Base-by-base conservation (phyloP, 1,140 invertebrate species). In the Araneus ventricosus region DNA sequence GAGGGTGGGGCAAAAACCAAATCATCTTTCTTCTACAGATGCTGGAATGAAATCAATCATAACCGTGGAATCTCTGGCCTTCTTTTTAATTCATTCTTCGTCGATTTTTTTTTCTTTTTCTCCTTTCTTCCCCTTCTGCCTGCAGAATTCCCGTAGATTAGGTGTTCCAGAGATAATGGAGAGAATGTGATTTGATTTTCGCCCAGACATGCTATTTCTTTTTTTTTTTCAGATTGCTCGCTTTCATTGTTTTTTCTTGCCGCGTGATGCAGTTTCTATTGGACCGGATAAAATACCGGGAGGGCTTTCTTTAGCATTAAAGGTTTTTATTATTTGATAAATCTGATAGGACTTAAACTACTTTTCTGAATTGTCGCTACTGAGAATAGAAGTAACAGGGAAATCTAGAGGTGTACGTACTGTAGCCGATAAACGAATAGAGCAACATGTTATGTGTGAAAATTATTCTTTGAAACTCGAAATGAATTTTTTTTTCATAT, bases 21-120 rank as follows among this genome's bases (percentile, higher is more conserved):
- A 90, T 90, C 88, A 80, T 70, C 88, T 90, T 80, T 90, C 88
- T 90, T 80, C 75, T 90, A 90, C 88, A 90, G 70, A 90, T 90
- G 88, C 52, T 80, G 63, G 87, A 70, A 88, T 88, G 87, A 88
- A 88, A 88, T 88, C 87, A 88, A 88, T 88, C 87, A 88, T 87
- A 45, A 45, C 52, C 27, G 30, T 10, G 41, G 24, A 90, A 90
- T 88, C 63, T 61, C 45, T 39, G 27, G 20, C 79, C 24, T 79
- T 80, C 39, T 90, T 90, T 90, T 90, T 90, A 57, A 90, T 52
- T 79, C 70, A 88, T 90, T 61, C 75, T 87, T 87, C 34, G 22
- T 82, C 6, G 24, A 10, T 52, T 52, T 52, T 52, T 45, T 45
- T 4, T n/a, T n/a, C n/a, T n/a, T 14, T 14, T 41, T 41, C 41